Evolutionary conservation across 2,113 vertebrate species (phyloP).

Genomic region (Zootoca vivipara): DNA sequence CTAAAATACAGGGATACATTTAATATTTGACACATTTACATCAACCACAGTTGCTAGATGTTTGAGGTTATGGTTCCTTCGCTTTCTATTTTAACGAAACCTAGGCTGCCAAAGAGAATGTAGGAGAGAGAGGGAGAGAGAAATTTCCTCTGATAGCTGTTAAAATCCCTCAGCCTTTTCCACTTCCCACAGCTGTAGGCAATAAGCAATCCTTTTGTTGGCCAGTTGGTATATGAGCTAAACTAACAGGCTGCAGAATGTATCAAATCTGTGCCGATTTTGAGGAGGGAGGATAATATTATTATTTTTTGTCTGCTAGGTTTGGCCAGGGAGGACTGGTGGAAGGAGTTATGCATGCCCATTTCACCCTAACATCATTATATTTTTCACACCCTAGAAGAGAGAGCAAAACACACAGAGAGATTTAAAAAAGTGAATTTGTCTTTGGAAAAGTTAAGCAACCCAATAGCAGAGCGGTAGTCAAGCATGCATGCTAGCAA

Average conservation of each 20-base stretch:
- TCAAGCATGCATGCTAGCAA: background rate
- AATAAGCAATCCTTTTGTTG: slow-evolving; percentile 28
- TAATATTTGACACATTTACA: slow-evolving; percentile 30
- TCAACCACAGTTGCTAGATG: slow-evolving; percentile 13
- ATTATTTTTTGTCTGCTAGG: background rate
- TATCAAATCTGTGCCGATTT: slow-evolving; percentile 29
- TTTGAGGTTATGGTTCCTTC: slow-evolving; percentile 36
- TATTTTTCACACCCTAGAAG: background rate
- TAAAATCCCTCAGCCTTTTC: slow-evolving; percentile 27
- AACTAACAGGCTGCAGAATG: background rate
- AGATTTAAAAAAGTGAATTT: background rate
- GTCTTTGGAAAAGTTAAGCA: background rate
- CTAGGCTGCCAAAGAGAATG: slow-evolving; percentile 22
- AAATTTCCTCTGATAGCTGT: background rate
- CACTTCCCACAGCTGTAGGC: background rate
- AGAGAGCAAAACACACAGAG: background rate
- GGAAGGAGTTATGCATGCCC: background rate
- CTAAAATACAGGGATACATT: slow-evolving; percentile 21
- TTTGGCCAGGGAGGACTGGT: slow-evolving; percentile 10
- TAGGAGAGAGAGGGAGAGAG: background rate
- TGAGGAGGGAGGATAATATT: slow-evolving; percentile 4
- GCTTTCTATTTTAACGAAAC: slow-evolving; percentile 50
- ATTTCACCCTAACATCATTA: background rate
- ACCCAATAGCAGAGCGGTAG: background rate
- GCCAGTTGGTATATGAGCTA: background rate